Evolutionary conservation across 2,888 invertebrate species (phyloP), one percentile per base, ranked within the genome.

Genomic region (Philonicus albiceps): DNA sequence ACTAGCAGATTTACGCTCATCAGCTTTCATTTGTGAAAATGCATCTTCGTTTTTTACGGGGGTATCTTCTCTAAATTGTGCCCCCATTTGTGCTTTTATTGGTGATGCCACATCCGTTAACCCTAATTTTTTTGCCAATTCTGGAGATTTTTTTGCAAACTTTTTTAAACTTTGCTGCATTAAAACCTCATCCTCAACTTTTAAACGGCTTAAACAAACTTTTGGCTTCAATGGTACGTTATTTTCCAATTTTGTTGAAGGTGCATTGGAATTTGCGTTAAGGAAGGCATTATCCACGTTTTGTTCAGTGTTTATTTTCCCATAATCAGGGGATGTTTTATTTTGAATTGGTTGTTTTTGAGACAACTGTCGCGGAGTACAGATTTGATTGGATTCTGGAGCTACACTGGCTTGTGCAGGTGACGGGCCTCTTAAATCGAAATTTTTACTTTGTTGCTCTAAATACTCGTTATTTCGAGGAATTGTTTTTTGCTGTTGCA

Each of bases 81-180:
- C 40, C 75, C 88, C 89, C 13, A 87, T 88, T 83, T 53, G 89
- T 89, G 76, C 89, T 88, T 86, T 40, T 49, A 55, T 31, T 5
- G 83, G 85, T 13, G 55, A 43, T 7, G 74, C 5, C 49, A 72
- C 83, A 0, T 91, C 90, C 30, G 92, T 92, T 88, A 94, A 93
- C 55, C 94, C 94, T 90, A 94, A 92, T 90, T 94, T 94, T 88
- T 93, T 94, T 84, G 94, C 94, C 87, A 94, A 91, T 90, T 93
- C 93, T 87, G 94, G 94, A 89, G 94, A 93, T 89, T 94, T 94
- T 90, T 95, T 94, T 86, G 93, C 94, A 91, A 95, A 95, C 89
- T 94, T 94, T 88, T 93, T 93, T 88, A 95, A 91, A 91, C 95
- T 95, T 90, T 94, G 94, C 89, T 95, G 94, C 93, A 95, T 94